Conservation (phyloP, 2,888 invertebrate species). For the Andrena dorsata region DNA sequence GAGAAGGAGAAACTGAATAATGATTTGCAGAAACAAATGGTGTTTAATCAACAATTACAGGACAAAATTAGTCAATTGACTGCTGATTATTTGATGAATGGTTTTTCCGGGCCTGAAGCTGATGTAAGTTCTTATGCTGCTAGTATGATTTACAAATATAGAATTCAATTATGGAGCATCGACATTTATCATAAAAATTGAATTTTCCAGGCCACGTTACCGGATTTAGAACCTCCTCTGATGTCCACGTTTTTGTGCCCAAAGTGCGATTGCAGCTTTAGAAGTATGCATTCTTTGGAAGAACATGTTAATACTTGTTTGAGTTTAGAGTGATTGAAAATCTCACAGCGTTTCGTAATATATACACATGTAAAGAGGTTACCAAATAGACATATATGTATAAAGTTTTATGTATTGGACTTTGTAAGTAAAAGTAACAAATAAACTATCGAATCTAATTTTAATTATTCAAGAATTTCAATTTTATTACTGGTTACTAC, state of each 20-base stretch:
- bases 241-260: constrained; percentile 30
- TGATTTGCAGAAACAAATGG: constrained; percentile 31
- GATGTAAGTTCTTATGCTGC: constrained; percentile 10
- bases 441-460: constrained; percentile 21
- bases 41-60: constrained; percentile 16
- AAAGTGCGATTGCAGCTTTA: constrained; percentile 14
- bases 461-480: background rate
- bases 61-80: background rate
- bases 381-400: background rate
- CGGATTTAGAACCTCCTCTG: background rate
- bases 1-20: constrained; percentile 28
- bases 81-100: background rate
- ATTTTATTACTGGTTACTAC: too few relatives aligned
- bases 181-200: background rate
- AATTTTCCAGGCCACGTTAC: constrained; percentile 9
- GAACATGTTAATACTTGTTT: constrained; percentile 40
- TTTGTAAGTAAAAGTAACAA: constrained; percentile 12
- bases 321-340: constrained; percentile 8
- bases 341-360: background rate
- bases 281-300: background rate
- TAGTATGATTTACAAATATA: background rate
- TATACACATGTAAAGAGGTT: background rate
- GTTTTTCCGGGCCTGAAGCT: background rate
- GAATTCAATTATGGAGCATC: background rate
- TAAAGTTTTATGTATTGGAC: constrained; percentile 16